Conservation (phyloP, 2,888 invertebrate genomes). For the Itoplectis maculator region DNA sequence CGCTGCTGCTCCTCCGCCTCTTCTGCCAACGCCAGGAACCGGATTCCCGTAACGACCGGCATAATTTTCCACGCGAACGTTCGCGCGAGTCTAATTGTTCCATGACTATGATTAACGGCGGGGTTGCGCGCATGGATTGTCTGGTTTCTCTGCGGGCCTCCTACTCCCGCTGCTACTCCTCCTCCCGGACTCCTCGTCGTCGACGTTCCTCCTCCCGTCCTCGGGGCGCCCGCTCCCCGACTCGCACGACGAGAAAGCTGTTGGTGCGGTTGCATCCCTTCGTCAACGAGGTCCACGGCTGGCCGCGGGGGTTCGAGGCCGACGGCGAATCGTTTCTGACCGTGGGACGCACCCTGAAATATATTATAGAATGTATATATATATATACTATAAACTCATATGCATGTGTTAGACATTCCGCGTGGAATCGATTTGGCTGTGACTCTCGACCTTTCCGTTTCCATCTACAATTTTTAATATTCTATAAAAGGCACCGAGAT, state of each 20-base stretch:
- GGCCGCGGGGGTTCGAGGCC: background rate
- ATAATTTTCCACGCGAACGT: slow-evolving; percentile 67
- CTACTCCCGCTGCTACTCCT: background rate
- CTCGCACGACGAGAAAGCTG: too few species aligned
- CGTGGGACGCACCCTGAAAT: background rate
- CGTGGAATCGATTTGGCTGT: too few species aligned
- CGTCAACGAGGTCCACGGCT: slow-evolving; percentile 37
- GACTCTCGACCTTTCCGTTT: too few species aligned
- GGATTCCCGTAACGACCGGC: slow-evolving; percentile 68
- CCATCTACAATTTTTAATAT: too few species aligned
- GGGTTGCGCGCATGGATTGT: slow-evolving; percentile 52
- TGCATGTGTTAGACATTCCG: too few species aligned
- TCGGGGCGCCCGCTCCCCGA: background rate
- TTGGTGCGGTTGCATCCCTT: slow-evolving; percentile 48
- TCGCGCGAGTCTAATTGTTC: slow-evolving; percentile 68
- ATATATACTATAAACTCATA: slow-evolving; percentile 1
- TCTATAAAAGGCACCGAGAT: too few species aligned
- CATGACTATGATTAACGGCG: slow-evolving; percentile 66
- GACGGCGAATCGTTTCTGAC: slow-evolving; percentile 24
- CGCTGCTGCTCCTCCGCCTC: slow-evolving; percentile 20
- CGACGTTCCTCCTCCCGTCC: too few species aligned
- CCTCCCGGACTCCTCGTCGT: too few species aligned
- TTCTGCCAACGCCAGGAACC: slow-evolving; percentile 61
- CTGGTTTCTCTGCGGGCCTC: slow-evolving; percentile 16
- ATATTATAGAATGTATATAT: too few species aligned